Percentiles rank a stretch among this genome's conserved stretches.
Conservation (phyloP, 2,113 vertebrate species). For the Puma concolor region DNA sequence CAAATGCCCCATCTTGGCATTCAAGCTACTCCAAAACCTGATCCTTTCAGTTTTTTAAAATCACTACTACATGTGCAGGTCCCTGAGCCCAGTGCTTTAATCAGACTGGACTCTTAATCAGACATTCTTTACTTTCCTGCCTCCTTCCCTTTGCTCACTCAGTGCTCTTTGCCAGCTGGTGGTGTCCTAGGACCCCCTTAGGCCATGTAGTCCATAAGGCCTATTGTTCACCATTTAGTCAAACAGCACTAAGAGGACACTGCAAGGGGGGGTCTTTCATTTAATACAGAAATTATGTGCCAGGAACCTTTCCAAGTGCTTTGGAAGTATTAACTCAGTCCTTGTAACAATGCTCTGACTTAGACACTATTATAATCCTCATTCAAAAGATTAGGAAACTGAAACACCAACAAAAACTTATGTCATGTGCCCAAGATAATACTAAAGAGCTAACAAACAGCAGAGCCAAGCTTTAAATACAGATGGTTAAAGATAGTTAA, state of each 20-base stretch:
- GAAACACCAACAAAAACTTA: background rate
- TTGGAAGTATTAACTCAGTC: background rate
- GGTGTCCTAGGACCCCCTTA: background rate
- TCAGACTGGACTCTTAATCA: background rate
- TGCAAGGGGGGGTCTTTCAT: background rate
- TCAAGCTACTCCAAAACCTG: background rate
- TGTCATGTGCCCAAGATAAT: background rate
- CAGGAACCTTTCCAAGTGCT: background rate
- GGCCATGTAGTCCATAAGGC: background rate
- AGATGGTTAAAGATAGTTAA: background rate
- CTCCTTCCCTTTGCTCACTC: background rate
- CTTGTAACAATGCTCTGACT: background rate
- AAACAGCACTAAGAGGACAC: background rate
- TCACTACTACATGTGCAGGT: background rate
- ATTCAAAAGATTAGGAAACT: constrained; percentile 20
- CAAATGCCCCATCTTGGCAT: background rate
- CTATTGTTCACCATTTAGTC: background rate
- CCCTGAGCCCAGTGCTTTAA: background rate
- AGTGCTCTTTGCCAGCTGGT: background rate
- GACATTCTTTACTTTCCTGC: background rate
- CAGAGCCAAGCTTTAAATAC: background rate
- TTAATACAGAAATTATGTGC: background rate
- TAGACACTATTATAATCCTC: background rate
- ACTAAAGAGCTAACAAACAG: background rate
- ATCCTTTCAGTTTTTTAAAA: background rate